Conservation (phyloP, 2,113 vertebrate genomes). For the Stigmatopora argus region DNA sequence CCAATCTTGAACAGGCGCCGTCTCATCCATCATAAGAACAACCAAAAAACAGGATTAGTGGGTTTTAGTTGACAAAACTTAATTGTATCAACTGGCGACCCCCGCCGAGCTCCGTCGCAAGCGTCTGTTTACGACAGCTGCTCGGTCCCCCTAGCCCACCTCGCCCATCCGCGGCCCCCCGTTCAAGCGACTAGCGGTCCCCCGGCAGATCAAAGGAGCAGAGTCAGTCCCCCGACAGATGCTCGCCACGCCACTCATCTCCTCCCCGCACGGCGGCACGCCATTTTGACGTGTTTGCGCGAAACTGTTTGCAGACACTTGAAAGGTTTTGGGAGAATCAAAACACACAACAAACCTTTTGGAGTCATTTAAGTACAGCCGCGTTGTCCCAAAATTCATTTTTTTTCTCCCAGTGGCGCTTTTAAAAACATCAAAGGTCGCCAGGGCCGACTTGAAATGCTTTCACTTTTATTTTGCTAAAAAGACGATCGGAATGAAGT, state of each 20-base stretch:
- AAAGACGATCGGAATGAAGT: too few relatives aligned
- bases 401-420: too few relatives aligned
- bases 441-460: too few relatives aligned
- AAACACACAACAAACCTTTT: not conserved
- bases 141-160: conserved; percentile 44
- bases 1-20: conserved; percentile 43
- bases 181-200: conserved; percentile 47
- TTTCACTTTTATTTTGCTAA: too few relatives aligned
- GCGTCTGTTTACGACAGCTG: conserved; percentile 48
- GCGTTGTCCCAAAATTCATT: too few relatives aligned
- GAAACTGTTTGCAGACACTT: conserved; percentile 16
- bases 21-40: conserved; percentile 55
- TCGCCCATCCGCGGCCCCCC: conserved; percentile 58
- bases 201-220: conserved; percentile 58
- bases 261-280: conserved; percentile 22
- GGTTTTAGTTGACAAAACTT: conserved; percentile 46
- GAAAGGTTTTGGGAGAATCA: not conserved
- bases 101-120: conserved; percentile 33
- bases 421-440: too few relatives aligned
- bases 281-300: conserved; percentile 22
- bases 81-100: conserved; percentile 26
- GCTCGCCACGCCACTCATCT: conserved; percentile 61
- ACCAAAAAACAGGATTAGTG: conserved; percentile 31
- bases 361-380: too few relatives aligned
- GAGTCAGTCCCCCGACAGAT: conserved; percentile 64